Evolutionary conservation across 1,140 invertebrate species (phyloP).

Genomic region (Bombyx mori): ASM3026992v2 NC_085124.1:2164501-2165000

Average conservation of each 20-base stretch:
- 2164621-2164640: constrained; percentile 74
- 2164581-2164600: constrained; percentile 73
- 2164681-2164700: constrained; percentile 86
- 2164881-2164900: too few relatives aligned
- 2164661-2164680: constrained; percentile 79
- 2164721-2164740: constrained; percentile 86
- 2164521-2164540: not conserved
- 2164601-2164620: constrained; percentile 76
- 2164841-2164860: too few relatives aligned
- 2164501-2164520: not conserved
- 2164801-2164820: too few relatives aligned
- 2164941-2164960: too few relatives aligned
- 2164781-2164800: constrained; percentile 65
- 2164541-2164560: constrained; percentile 51
- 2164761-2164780: constrained; percentile 36
- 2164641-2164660: constrained; percentile 78
- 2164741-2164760: constrained; percentile 82
- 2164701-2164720: constrained; percentile 95
- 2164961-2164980: too few relatives aligned
- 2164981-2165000: too few relatives aligned
- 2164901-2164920: too few relatives aligned
- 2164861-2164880: too few relatives aligned
- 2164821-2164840: too few relatives aligned
- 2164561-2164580: constrained; percentile 73
- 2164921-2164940: too few relatives aligned